These are phyloP conservation scores for Alviniconcha marisindica DNA, from an alignment of 1,140 invertebrate species.

Conservation along the genomic window DNA sequence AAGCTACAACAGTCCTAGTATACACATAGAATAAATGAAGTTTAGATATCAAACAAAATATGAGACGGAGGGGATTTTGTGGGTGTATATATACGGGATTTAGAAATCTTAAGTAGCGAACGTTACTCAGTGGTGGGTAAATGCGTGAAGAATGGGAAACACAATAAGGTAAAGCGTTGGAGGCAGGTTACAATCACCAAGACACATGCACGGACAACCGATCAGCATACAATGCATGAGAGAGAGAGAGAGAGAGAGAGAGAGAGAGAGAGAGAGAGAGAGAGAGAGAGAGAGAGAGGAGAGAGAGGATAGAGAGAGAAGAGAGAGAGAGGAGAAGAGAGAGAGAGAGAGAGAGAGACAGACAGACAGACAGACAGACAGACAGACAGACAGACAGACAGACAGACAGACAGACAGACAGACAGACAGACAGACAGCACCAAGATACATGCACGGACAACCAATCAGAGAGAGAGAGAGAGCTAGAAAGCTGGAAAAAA, in stretches of 20 bases:
- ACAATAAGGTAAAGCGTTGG: too few relatives aligned
- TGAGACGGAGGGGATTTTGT: too few relatives aligned
- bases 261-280: not conserved
- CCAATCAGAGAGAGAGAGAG: not conserved
- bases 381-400: not conserved
- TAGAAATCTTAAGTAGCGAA: too few relatives aligned
- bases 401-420: not conserved
- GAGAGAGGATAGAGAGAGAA: not conserved
- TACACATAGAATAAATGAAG: too few relatives aligned
- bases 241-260: conserved; percentile 2
- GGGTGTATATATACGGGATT: too few relatives aligned
- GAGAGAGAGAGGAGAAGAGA: conserved; percentile 1
- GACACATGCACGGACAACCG: not conserved
- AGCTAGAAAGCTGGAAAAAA: not conserved
- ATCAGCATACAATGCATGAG: not conserved
- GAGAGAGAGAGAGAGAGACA: conserved; percentile 3
- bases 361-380: conserved; percentile 6
- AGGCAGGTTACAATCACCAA: not conserved
- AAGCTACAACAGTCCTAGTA: too few relatives aligned
- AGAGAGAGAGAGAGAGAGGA: not conserved
- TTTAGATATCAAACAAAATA: too few relatives aligned
- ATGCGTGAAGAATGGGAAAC: too few relatives aligned
- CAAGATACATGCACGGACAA: not conserved
- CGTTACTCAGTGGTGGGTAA: too few relatives aligned
- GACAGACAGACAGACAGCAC: not conserved